Conservation (phyloP, 2,888 invertebrate species). For the Ormia ochracea region DNA sequence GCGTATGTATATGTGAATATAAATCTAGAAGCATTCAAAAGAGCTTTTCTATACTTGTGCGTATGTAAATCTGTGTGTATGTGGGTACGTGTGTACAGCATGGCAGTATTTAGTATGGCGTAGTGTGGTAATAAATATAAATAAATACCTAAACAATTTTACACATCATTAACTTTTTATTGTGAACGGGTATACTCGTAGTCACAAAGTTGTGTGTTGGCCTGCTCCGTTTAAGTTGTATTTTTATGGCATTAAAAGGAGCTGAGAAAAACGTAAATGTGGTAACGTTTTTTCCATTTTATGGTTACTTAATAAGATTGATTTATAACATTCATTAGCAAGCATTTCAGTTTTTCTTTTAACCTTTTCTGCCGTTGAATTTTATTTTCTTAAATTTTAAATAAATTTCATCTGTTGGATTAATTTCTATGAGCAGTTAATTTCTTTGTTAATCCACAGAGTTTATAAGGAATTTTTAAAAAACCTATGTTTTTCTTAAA, state of each 20-base stretch:
- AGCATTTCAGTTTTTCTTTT: constrained; percentile 7
- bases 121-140: constrained; percentile 13
- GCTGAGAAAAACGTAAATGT: background rate
- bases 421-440: background rate
- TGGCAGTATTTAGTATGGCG: background rate
- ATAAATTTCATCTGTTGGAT: background rate
- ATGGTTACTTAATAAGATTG: constrained; percentile 53
- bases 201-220: constrained; percentile 28
- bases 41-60: background rate
- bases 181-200: constrained; percentile 30
- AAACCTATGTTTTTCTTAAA: background rate
- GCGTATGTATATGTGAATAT: background rate
- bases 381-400: constrained; percentile 14
- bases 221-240: background rate
- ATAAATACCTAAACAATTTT: constrained; percentile 59
- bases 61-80: background rate
- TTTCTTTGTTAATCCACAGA: background rate
- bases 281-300: constrained; percentile 29
- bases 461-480: background rate
- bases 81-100: background rate
- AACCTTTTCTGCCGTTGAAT: background rate
- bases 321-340: constrained; percentile 55
- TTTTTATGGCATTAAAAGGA: background rate
- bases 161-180: constrained; percentile 61
- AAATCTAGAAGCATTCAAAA: background rate